A percentile compares a stretch with the other conserved stretches of the same genome.
phyloP scores from a whole-genome alignment of 2,797 vertebrate genomes.

The Lagodon rhomboides region DNA sequence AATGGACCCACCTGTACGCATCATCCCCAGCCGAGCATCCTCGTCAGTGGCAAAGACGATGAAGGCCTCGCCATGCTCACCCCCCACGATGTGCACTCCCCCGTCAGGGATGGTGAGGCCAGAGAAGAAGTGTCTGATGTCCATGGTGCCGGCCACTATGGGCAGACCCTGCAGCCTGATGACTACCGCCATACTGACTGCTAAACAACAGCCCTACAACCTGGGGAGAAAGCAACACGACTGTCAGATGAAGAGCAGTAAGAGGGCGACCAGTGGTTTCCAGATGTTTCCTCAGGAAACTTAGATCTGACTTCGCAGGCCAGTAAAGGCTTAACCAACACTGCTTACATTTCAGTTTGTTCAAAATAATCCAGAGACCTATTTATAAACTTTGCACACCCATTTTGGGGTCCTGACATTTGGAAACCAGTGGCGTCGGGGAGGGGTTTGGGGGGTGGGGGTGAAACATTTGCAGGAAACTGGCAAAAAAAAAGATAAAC shows the following conservation, averaged over 20 bases:
- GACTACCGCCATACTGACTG: slow-evolving; percentile 99
- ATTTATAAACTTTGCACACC: neutral
- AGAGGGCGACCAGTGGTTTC: slow-evolving; percentile 64
- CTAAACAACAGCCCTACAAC: slow-evolving; percentile 89
- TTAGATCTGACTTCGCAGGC: neutral
- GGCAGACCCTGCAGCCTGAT: slow-evolving; percentile 99
- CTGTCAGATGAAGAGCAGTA: slow-evolving; percentile 86
- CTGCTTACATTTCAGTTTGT: slow-evolving; percentile 18
- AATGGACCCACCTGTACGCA: slow-evolving; percentile 99
- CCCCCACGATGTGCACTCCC: slow-evolving; percentile 99
- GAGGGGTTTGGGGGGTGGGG: neutral
- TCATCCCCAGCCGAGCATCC: slow-evolving; percentile 99
- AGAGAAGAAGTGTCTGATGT: slow-evolving; percentile 99
- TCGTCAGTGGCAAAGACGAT: slow-evolving; percentile 99
- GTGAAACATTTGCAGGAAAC: slow-evolving; percentile 10
- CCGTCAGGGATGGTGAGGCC: slow-evolving; percentile 99
- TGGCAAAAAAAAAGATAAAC: slow-evolving; percentile 18
- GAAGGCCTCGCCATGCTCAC: slow-evolving; percentile 99
- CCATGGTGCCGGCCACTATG: slow-evolving; percentile 99
- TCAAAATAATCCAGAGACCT: slow-evolving; percentile 7
- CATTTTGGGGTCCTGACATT: slow-evolving; percentile 42
- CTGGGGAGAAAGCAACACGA: slow-evolving; percentile 99
- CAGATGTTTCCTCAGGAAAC: slow-evolving; percentile 59
- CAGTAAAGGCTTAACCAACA: slow-evolving; percentile 7
- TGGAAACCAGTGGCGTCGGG: slow-evolving; percentile 67